Conservation (phyloP, 2,113 vertebrate genomes). For the Cyanoliseus patagonus region DNA sequence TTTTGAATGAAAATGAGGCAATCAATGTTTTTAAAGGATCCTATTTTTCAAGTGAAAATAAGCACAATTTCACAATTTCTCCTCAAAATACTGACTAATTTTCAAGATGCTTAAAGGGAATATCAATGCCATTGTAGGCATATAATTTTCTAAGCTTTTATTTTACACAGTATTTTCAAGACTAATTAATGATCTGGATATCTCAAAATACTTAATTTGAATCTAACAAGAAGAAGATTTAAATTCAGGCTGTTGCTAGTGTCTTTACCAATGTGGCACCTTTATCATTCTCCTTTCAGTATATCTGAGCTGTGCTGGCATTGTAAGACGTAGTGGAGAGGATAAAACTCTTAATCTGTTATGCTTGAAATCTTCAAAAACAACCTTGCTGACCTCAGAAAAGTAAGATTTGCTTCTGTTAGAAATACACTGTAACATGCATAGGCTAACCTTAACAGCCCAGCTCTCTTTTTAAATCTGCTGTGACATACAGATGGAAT, state of each 20-base stretch:
- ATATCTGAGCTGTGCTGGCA: neutral
- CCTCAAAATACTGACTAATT: constrained; percentile 42
- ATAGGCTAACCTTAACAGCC: neutral
- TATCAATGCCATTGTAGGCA: neutral
- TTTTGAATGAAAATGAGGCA: constrained; percentile 58
- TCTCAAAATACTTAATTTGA: neutral
- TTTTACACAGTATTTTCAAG: neutral
- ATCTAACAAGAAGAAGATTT: neutral
- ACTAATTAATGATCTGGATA: neutral
- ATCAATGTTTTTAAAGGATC: constrained; percentile 54
- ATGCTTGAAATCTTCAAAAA: neutral
- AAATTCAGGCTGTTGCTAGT: neutral
- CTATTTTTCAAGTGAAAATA: constrained; percentile 50
- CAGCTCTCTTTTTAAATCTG: neutral
- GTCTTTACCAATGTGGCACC: neutral
- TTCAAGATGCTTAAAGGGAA: constrained; percentile 36
- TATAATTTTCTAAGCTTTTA: constrained; percentile 10
- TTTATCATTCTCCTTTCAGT: neutral
- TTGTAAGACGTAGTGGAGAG: neutral
- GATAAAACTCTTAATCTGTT: neutral
- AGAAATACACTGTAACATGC: neutral
- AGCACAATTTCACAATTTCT: constrained; percentile 30
- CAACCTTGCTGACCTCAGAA: neutral
- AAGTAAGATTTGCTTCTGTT: neutral
- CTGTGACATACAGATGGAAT: neutral